These are phyloP conservation scores for Mormyrops attenuatus DNA, from an alignment of 2,797 vertebrate species.

Conservation along the genomic window DNA sequence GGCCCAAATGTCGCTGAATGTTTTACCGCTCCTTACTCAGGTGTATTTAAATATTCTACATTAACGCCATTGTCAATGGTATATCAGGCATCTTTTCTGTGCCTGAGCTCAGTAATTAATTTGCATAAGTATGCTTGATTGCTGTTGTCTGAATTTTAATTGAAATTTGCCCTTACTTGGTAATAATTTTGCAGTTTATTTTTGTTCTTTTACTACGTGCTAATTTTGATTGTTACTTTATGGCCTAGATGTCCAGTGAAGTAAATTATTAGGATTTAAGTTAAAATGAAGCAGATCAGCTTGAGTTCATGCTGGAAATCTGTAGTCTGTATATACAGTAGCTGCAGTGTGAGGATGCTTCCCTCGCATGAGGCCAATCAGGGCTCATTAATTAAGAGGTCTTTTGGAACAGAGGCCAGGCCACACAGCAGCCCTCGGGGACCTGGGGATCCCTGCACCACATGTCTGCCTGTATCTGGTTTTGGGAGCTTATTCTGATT, in stretches of 20 bases:
- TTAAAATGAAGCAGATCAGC: neutral
- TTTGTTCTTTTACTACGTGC: neutral
- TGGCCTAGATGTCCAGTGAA: neutral
- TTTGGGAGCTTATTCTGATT: neutral
- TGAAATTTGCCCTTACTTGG: neutral
- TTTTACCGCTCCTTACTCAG: neutral
- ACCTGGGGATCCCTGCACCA: neutral
- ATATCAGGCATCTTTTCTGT: neutral
- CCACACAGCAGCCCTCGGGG: neutral
- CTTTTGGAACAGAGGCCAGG: neutral
- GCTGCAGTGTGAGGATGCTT: neutral
- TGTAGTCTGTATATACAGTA: neutral
- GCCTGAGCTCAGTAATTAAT: neutral
- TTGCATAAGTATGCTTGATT: neutral
- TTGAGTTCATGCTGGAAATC: neutral
- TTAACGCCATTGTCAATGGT: neutral
- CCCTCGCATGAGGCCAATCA: neutral
- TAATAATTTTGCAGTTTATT: neutral
- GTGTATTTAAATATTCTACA: neutral
- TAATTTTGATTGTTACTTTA: neutral
- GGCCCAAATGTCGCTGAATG: neutral
- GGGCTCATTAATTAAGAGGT: neutral
- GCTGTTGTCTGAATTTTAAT: neutral
- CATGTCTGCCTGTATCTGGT: neutral
- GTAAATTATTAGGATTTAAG: neutral